Conservation (phyloP, 2,888 invertebrate genomes). For the Drosophila prostipennis region DNA sequence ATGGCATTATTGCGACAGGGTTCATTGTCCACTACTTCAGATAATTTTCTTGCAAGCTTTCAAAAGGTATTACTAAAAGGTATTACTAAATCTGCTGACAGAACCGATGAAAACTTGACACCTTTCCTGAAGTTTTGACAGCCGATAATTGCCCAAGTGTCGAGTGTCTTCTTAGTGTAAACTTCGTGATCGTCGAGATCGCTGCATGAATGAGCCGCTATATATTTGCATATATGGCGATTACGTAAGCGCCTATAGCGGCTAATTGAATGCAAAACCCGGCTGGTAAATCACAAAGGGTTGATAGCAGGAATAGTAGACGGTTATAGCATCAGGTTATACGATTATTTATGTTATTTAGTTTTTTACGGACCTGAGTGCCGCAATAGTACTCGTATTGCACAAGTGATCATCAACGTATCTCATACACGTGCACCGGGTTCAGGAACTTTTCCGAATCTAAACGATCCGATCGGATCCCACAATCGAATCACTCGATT, state of each 20-base stretch:
- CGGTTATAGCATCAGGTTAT: conserved; percentile 26
- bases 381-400: conserved; percentile 13
- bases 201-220: conserved; percentile 33
- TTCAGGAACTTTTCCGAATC: conserved; percentile 18
- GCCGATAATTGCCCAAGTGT: conserved; percentile 24
- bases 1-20: conserved; percentile 23
- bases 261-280: conserved; percentile 35
- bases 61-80: conserved; percentile 23
- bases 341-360: conserved; percentile 22
- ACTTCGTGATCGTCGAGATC: conserved; percentile 26
- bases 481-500: conserved; percentile 5
- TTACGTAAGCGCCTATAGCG: conserved; percentile 23
- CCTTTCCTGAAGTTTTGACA: conserved; percentile 36
- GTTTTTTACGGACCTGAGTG: not conserved
- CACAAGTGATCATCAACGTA: conserved; percentile 2
- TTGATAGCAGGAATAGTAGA: conserved; percentile 4
- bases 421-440: conserved; percentile 9
- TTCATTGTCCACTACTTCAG: conserved; percentile 29
- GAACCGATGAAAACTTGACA: conserved; percentile 38
- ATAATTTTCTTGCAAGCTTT: conserved; percentile 16
- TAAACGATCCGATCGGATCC: not conserved
- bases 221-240: conserved; percentile 25
- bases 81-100: conserved; percentile 29
- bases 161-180: conserved; percentile 25
- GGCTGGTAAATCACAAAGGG: conserved; percentile 27